Conservation (phyloP, 2,113 vertebrate genomes). For the Bucco capensis region DNA sequence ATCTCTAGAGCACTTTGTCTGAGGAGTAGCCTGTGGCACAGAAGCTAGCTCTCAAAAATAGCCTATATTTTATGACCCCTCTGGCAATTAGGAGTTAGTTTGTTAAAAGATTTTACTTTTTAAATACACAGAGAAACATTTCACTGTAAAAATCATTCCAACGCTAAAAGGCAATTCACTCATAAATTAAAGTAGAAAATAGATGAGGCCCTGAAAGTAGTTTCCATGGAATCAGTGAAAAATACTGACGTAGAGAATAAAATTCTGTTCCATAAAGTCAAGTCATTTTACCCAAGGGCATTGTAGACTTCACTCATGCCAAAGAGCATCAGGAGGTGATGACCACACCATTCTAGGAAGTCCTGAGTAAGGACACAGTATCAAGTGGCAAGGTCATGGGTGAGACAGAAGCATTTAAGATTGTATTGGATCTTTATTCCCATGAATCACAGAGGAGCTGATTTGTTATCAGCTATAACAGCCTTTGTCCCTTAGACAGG, state of each 20-base stretch:
- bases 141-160: background rate
- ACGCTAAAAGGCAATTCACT: background rate
- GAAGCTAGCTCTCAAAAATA: background rate
- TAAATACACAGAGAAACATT: background rate
- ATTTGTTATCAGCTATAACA: conserved; percentile 36
- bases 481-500: background rate
- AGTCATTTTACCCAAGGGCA: conserved; percentile 1
- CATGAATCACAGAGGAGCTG: conserved; percentile 1
- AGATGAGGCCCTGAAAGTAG: background rate
- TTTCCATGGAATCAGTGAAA: conserved; percentile 32
- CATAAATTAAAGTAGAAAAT: background rate
- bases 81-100: background rate
- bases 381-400: background rate
- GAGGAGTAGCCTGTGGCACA: background rate
- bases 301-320: background rate
- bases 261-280: background rate
- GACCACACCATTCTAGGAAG: background rate
- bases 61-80: background rate
- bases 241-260: background rate
- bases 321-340: background rate
- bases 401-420: background rate
- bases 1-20: background rate
- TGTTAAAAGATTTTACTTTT: background rate
- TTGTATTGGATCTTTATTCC: background rate
- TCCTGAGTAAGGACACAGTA: background rate